phyloP scores from a whole-genome alignment of 2,113 vertebrate genomes.

The Nothoprocta pentlandii region DNA sequence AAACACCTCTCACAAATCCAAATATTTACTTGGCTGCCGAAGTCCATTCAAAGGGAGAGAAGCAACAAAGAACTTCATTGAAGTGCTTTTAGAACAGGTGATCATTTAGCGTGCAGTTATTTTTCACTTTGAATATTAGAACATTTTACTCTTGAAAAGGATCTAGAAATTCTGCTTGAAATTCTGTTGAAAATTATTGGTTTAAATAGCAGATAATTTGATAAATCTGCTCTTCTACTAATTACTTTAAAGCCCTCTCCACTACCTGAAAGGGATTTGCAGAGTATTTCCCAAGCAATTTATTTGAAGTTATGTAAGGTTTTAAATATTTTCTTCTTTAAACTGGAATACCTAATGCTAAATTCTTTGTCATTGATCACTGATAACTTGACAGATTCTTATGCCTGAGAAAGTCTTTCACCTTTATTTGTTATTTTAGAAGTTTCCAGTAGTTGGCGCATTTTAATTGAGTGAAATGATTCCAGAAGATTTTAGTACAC shows the following conservation, averaged over 20 bases:
- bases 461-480: fast-evolving
- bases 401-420: background rate
- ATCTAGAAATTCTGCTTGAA: background rate
- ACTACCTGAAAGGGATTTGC: background rate
- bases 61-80: fast-evolving
- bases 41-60: background rate
- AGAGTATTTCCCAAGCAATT: background rate
- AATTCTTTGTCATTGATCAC: background rate
- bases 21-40: background rate
- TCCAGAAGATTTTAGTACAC: background rate
- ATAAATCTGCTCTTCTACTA: background rate
- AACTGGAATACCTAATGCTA: background rate
- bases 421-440: background rate
- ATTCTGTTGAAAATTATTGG: background rate
- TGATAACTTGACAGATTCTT: background rate
- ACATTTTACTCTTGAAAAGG: background rate
- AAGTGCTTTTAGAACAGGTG: background rate
- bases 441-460: background rate
- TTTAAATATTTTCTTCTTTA: background rate
- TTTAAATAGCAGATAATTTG: background rate
- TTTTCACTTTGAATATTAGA: background rate
- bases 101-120: background rate
- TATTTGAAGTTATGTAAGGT: background rate
- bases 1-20: background rate
- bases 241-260: background rate